phyloP scores from a whole-genome alignment of 2,888 invertebrate genomes.

The Harpalus rubripes region DNA sequence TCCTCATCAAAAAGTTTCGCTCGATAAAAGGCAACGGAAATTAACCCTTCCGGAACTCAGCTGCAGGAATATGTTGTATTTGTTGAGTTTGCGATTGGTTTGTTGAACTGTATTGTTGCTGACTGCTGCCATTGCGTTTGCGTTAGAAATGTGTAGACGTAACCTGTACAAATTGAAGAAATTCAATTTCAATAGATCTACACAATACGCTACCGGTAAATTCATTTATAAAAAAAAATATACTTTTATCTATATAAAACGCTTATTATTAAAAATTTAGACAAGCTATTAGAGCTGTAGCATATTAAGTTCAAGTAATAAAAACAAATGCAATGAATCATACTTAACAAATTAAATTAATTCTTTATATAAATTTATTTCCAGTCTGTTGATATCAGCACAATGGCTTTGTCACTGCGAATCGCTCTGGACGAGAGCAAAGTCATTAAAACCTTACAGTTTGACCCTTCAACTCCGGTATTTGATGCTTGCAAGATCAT shows the following conservation, averaged over 20 bases:
- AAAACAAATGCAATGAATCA: too few relatives aligned
- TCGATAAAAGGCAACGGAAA: slow-evolving; percentile 59
- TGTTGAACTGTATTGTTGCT: slow-evolving; percentile 27
- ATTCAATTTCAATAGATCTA: not conserved
- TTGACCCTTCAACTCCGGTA: slow-evolving; percentile 95
- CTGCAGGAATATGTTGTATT: slow-evolving; percentile 35
- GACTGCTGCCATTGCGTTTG: slow-evolving; percentile 38
- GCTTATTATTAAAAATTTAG: not conserved
- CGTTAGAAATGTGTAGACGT: slow-evolving; percentile 31
- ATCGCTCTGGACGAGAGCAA: slow-evolving; percentile 91
- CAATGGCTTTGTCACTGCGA: slow-evolving; percentile 86
- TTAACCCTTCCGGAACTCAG: slow-evolving; percentile 52
- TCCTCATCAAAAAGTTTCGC: slow-evolving; percentile 64
- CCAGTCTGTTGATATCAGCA: slow-evolving; percentile 80
- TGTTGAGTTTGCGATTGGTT: slow-evolving; percentile 34
- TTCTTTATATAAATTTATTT: slow-evolving; percentile 65
- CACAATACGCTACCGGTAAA: slow-evolving; percentile 8
- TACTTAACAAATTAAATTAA: slow-evolving; percentile 33
- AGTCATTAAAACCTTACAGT: slow-evolving; percentile 98
- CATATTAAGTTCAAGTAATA: not conserved
- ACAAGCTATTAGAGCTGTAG: not conserved
- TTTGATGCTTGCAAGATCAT: slow-evolving; percentile 98
- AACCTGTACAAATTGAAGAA: slow-evolving; percentile 39
- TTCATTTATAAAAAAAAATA: not conserved
- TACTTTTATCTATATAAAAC: not conserved